Base-by-base conservation (phyloP, 2,113 vertebrate species). In the Spilogale gracilis region DNA sequence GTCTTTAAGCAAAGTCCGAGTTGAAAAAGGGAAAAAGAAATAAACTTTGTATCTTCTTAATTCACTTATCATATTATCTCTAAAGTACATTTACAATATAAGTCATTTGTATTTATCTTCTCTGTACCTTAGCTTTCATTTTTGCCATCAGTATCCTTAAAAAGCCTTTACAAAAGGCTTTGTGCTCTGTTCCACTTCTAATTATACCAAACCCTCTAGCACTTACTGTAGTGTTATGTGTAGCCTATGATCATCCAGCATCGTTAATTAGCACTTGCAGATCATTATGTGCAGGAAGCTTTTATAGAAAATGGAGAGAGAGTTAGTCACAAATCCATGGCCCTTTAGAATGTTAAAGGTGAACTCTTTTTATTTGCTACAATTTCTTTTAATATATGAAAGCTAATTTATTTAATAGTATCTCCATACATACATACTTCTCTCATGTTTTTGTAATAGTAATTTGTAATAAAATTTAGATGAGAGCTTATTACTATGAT, bases 1-100 rank as follows among this genome's bases (percentile, higher is more conserved):
- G 71, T 87, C 61, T 94, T 90, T 67, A 95, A 95, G 61, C 23
- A 92, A 90, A 94, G 4, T 48, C 17, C 9, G 11, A 84, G 32
- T 84, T 81, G 69, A 92, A 81, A 74, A 16, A 38, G 58, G 81
- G 11, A 21, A 89, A 94, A 74, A 21, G 4, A 91, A 88, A 32
- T 48, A 56, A 38, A 4, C 5, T 79, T 85, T 89, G 50, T 76
- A 17, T 58, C 69, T 93, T 71, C 20, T 38, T 83, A 83, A 74
- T 60, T 85, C 60, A 71, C 21, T 85, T 84, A 65, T 61, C 17
- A 48, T 56, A 21, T 58, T 80, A 27, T 69, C 25, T 71, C 54
- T 58, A 16, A 93, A 83, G 20, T 78, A 60, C 21, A 38, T 71
- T 48, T 30, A 65, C 60, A 88, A 1, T 94, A 52, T 69, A 69